Percentiles rank a stretch among this genome's conserved stretches.
These are phyloP conservation scores for Homarus gammarus DNA, from an alignment of 2,888 invertebrate species.

Conservation along the genomic window DNA sequence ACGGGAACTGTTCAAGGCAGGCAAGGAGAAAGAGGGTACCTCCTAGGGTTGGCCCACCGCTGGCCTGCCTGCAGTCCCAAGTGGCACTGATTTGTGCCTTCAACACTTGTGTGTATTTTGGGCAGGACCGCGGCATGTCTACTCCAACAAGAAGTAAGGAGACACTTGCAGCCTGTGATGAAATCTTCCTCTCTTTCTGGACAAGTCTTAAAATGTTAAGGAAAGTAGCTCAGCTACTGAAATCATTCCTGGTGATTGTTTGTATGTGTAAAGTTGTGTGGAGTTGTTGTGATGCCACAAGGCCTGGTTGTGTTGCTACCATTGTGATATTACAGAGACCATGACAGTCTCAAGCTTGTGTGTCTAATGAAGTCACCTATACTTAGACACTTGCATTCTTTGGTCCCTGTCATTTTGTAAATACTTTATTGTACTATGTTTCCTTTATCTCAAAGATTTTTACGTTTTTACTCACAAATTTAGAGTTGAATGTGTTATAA, in stretches of 20 bases:
- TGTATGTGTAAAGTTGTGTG: conserved; percentile 68
- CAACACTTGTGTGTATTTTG: conserved; percentile 69
- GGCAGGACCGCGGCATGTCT: conserved; percentile 67
- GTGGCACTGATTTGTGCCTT: conserved; percentile 65
- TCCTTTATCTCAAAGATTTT: conserved; percentile 71
- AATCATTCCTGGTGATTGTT: conserved; percentile 73
- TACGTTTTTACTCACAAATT: conserved; percentile 70
- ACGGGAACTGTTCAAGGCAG: conserved; percentile 73
- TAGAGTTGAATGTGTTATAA: conserved; percentile 69
- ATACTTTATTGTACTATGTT: conserved; percentile 60
- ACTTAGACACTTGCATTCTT: conserved; percentile 64
- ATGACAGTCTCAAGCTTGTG: conserved; percentile 66
- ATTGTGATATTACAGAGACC: conserved; percentile 74
- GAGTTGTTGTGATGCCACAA: conserved; percentile 71
- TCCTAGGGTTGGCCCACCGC: conserved; percentile 73
- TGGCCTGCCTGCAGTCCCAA: conserved; percentile 65
- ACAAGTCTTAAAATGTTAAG: conserved; percentile 48
- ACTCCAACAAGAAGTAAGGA: conserved; percentile 48
- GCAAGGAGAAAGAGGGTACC: conserved; percentile 72
- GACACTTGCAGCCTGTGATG: conserved; percentile 61
- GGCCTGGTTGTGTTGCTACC: conserved; percentile 71
- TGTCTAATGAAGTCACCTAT: conserved; percentile 63
- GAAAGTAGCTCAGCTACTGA: conserved; percentile 67
- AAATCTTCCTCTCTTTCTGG: conserved; percentile 60
- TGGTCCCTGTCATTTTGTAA: conserved; percentile 71